These are phyloP conservation scores for Heliconius hortense DNA, from an alignment of 2,888 invertebrate genomes.

Conservation along the genomic window DNA sequence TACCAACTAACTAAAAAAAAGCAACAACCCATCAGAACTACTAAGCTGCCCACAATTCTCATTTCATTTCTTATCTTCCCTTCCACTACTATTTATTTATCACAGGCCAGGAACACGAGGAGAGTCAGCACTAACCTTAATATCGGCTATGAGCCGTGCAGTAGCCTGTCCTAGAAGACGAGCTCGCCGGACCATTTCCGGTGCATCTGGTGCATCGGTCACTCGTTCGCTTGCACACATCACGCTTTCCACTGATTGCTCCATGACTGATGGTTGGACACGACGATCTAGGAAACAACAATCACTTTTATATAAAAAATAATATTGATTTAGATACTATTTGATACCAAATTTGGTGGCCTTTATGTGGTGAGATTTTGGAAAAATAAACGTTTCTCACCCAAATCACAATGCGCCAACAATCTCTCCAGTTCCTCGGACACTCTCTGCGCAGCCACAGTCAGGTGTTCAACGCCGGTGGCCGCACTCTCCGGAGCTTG, in stretches of 20 bases:
- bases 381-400: slow-evolving; percentile 53
- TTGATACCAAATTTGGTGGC: no score
- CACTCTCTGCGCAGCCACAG: slow-evolving; percentile 93
- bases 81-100: not conserved
- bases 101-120: not conserved
- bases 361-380: no score
- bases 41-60: not conserved
- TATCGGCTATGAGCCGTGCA: slow-evolving; percentile 95
- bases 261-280: slow-evolving; percentile 86
- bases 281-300: slow-evolving; percentile 69
- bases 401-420: slow-evolving; percentile 92
- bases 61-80: not conserved
- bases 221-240: slow-evolving; percentile 94
- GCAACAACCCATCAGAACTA: not conserved
- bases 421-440: slow-evolving; percentile 94
- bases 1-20: not conserved
- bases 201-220: slow-evolving; percentile 92
- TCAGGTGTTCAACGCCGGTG: slow-evolving; percentile 87
- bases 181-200: slow-evolving; percentile 97
- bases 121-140: slow-evolving; percentile 83
- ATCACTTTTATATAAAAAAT: not conserved
- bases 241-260: slow-evolving; percentile 93
- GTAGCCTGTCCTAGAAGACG: slow-evolving; percentile 96
- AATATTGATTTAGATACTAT: no score
- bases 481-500: slow-evolving; percentile 78